phyloP scores from a whole-genome alignment of 2,888 invertebrate species.

The Sesia bembeciformis region DNA sequence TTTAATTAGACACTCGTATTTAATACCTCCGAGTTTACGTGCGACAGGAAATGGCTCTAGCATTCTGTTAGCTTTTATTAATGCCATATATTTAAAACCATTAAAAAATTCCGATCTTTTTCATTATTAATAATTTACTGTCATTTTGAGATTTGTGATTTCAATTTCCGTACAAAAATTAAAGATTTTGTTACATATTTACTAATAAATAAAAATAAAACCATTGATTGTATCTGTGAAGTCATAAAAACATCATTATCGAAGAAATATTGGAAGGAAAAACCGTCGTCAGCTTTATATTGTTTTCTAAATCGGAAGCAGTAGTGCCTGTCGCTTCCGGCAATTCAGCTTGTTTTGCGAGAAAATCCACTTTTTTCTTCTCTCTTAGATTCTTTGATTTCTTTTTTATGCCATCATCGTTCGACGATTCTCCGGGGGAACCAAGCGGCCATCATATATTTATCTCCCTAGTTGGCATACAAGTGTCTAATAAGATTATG shows the following conservation, averaged over 20 bases:
- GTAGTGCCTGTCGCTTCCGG: conserved; percentile 53
- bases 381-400: conserved; percentile 23
- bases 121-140: no score
- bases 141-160: no score
- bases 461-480: conserved; percentile 2
- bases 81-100: no score
- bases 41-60: no score
- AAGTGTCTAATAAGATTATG: conserved; percentile 9
- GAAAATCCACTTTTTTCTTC: conserved; percentile 35
- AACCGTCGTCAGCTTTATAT: conserved; percentile 53
- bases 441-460: neutral
- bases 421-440: conserved; percentile 1
- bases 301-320: conserved; percentile 62
- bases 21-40: no score
- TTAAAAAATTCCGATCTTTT: no score
- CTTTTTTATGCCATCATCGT: conserved; percentile 20
- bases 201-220: no score
- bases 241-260: conserved; percentile 47
- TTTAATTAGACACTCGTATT: conserved; percentile 47
- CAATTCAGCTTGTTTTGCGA: conserved; percentile 50
- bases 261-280: conserved; percentile 46
- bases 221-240: conserved; percentile 7
- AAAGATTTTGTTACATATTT: no score
- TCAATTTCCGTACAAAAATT: no score
- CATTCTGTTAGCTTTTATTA: no score